A percentile compares a stretch with the other conserved stretches of the same genome.
phyloP scores from a whole-genome alignment of 1,140 invertebrate genomes.

The Popillia japonica region DNA sequence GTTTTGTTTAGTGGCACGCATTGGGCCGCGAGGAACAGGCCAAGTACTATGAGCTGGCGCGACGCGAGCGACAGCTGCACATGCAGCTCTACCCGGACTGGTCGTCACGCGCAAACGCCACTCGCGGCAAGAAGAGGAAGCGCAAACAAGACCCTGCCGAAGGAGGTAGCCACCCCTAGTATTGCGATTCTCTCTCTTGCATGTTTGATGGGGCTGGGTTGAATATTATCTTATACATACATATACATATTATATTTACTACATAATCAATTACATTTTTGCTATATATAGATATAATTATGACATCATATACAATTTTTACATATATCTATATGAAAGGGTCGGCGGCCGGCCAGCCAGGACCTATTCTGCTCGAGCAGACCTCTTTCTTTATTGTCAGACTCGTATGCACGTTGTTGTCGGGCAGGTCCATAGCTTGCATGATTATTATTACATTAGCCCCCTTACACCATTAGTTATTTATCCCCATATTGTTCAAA shows the following conservation, averaged over 20 bases:
- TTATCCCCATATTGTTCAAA: slow-evolving; percentile 2
- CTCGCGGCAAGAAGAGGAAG: slow-evolving; percentile 99
- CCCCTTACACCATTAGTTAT: slow-evolving; percentile 21
- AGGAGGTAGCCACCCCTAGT: slow-evolving; percentile 75
- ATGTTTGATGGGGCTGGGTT: slow-evolving; percentile 57
- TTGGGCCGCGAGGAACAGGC: slow-evolving; percentile 98
- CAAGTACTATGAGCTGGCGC: slow-evolving; percentile 99
- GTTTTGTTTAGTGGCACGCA: slow-evolving; percentile 90
- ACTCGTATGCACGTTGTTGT: slow-evolving; percentile 53
- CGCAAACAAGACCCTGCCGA: slow-evolving; percentile 97
- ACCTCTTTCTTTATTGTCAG: slow-evolving; percentile 37
- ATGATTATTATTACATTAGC: slow-evolving; percentile 31
- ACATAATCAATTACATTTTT: slow-evolving; percentile 57
- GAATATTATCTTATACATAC: slow-evolving; percentile 46
- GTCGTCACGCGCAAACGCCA: slow-evolving; percentile 97
- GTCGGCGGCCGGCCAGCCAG: slow-evolving; percentile 56
- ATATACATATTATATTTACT: slow-evolving; percentile 53
- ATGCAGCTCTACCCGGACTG: slow-evolving; percentile 99
- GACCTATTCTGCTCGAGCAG: slow-evolving; percentile 58
- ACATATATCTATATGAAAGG: slow-evolving; percentile 37
- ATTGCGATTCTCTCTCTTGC: slow-evolving; percentile 55
- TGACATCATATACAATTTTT: slow-evolving; percentile 25
- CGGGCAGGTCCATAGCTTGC: slow-evolving; percentile 47
- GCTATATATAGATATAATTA: slow-evolving; percentile 48
- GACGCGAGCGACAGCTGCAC: slow-evolving; percentile 97